Conservation (phyloP, 2,888 invertebrate species). For the Ommatoiulus sabulosus region DNA sequence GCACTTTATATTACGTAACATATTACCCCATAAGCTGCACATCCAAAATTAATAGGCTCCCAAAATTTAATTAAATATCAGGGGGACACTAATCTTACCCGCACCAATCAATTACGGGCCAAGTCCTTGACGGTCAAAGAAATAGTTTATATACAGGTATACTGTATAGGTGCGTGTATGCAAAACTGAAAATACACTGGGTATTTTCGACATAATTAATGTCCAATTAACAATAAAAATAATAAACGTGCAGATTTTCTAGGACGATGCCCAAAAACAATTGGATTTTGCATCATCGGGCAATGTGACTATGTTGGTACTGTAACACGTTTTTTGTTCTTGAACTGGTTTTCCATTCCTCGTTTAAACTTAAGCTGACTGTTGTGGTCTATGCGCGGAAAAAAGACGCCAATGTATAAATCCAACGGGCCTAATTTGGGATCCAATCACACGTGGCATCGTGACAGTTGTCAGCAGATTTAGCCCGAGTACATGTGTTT, state of each 20-base stretch:
- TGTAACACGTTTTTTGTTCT: neutral
- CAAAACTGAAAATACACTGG: too few species aligned
- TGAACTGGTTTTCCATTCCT: neutral
- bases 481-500: slow-evolving; percentile 8
- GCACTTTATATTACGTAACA: neutral
- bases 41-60: neutral
- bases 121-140: neutral
- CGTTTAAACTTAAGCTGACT: neutral
- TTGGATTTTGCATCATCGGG: neutral
- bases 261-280: too few species aligned
- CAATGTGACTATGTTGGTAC: neutral
- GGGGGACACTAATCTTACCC: neutral
- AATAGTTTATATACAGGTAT: neutral
- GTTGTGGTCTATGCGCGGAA: neutral
- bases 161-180: too few species aligned
- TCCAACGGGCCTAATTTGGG: slow-evolving; percentile 26
- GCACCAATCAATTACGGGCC: neutral
- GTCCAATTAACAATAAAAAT: too few species aligned
- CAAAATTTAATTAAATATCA: neutral
- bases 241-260: too few species aligned
- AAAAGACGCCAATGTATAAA: neutral
- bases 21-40: neutral
- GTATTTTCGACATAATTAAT: too few species aligned
- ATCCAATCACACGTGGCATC: slow-evolving; percentile 36
- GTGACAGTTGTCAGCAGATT: slow-evolving; percentile 43